Evolutionary conservation across 2,113 vertebrate genomes (phyloP), one percentile per base, ranked within the genome.

Genomic region (Asarcornis scutulata): DNA sequence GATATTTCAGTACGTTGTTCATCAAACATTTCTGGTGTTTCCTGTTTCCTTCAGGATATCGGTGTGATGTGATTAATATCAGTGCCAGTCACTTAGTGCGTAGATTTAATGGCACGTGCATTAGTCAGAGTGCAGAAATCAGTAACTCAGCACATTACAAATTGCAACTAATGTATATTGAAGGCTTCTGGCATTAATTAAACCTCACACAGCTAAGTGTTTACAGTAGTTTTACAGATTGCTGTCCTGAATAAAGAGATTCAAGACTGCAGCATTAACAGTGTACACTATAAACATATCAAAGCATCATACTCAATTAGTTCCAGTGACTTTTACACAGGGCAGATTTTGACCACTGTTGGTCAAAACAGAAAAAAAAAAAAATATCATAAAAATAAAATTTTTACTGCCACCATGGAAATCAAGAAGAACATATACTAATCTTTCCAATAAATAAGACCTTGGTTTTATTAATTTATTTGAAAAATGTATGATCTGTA

Each of bases 161-260:
- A 93, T 34, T 56, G 86, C 67, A 95, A 60, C 52, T 80, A 77
- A 56, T 75, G 72, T 88, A 89, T 94, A 95, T 40, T 55, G 91
- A 95, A 92, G 81, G 48, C 74, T 94, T 72, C 82, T 96, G 44
- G 80, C 82, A 69, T 96, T 95, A 96, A 95, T 85, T 91, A 97
- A 96, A 94, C 34, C 32, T 95, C 77, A 83, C 67, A 91, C 5
- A 73, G 48, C 74, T 48, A 92, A 83, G 22, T 27, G 27, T n/a
- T 95, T 89, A 46, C 56, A 89, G 29, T n/a, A 77, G 32, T 91
- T 96, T 93, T 79, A 89, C 66, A 91, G 59, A 59, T 18, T 56
- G 56, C 44, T 86, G 79, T 87, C 44, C 50, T 36, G 48, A 82
- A 32, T 60, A 91, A 96, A 4, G 7, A 89, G 36, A 87, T 74